Evolutionary conservation across 2,113 vertebrate genomes (phyloP).

Genomic region (Columba livia): DNA sequence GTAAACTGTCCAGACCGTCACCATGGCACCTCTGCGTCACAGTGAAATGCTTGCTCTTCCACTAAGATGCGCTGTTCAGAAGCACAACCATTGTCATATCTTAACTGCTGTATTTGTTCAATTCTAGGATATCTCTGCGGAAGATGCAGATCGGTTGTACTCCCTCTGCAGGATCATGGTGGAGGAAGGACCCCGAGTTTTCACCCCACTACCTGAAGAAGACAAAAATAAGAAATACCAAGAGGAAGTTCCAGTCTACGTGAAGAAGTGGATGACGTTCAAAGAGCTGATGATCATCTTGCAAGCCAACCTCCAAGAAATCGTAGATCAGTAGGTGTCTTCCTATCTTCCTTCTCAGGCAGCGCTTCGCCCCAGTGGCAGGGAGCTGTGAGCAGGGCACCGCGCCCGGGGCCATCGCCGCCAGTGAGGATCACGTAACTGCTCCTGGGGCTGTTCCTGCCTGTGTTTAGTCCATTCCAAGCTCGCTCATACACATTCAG

Average conservation of each 20-base stretch:
- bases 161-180: slow-evolving; percentile 87
- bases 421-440: fast-evolving
- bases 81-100: not conserved
- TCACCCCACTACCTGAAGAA: slow-evolving; percentile 87
- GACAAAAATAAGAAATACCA: slow-evolving; percentile 88
- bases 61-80: not conserved
- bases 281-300: slow-evolving; percentile 90
- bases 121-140: slow-evolving; percentile 91
- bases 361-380: not conserved
- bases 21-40: not conserved
- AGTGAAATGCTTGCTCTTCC: not conserved
- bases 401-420: fast-evolving
- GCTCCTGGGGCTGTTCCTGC: not conserved
- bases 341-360: not conserved
- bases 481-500: not conserved
- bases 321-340: slow-evolving; percentile 87
- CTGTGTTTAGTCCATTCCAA: not conserved
- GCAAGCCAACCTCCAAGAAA: slow-evolving; percentile 91
- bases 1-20: not conserved
- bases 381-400: too few relatives aligned
- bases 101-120: not conserved
- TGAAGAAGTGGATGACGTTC: slow-evolving; percentile 90
- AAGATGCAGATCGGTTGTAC: slow-evolving; percentile 89
- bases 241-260: slow-evolving; percentile 89
- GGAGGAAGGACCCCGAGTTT: slow-evolving; percentile 90